These are phyloP conservation scores for Hucho hucho DNA, from an alignment of 2,113 vertebrate genomes.

Conservation along the genomic window DNA sequence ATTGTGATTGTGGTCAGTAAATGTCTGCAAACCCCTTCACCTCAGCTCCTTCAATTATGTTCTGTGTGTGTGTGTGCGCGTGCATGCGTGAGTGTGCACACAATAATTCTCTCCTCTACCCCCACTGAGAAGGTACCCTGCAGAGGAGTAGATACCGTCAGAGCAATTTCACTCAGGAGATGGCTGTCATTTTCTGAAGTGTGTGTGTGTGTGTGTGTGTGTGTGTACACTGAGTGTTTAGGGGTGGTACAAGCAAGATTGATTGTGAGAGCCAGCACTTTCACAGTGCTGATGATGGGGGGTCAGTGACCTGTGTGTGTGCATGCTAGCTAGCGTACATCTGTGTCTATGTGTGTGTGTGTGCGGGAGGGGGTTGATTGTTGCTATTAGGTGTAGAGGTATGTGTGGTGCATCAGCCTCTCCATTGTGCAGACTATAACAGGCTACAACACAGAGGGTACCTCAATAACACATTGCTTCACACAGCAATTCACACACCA, in stretches of 20 bases:
- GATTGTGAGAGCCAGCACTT: not conserved
- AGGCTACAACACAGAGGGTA: no score
- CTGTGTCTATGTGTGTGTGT: not conserved
- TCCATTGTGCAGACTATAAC: not conserved
- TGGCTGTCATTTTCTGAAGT: constrained; percentile 3
- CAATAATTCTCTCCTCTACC: not conserved
- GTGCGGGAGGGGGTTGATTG: not conserved
- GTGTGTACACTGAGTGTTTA: not conserved
- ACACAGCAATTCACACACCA: constrained; percentile 13
- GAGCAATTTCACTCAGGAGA: constrained; percentile 20
- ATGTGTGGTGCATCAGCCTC: not conserved
- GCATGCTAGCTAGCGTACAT: not conserved
- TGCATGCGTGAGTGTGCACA: no score
- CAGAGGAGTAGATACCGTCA: constrained; percentile 12
- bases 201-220: not conserved
- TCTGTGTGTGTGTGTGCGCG: no score
- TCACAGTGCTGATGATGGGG: not conserved
- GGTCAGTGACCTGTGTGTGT: constrained; percentile 6
- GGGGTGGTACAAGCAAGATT: not conserved
- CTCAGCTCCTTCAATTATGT: not conserved
- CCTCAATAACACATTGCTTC: not conserved
- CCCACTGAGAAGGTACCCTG: constrained; percentile 12
- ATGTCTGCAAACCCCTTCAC: not conserved
- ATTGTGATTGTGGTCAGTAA: constrained; percentile 24
- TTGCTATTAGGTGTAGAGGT: not conserved